A percentile compares a stretch with the other conserved stretches of the same genome.
Evolutionary conservation across 2,888 invertebrate genomes (phyloP).

Genomic region (Plebejus anna): DNA sequence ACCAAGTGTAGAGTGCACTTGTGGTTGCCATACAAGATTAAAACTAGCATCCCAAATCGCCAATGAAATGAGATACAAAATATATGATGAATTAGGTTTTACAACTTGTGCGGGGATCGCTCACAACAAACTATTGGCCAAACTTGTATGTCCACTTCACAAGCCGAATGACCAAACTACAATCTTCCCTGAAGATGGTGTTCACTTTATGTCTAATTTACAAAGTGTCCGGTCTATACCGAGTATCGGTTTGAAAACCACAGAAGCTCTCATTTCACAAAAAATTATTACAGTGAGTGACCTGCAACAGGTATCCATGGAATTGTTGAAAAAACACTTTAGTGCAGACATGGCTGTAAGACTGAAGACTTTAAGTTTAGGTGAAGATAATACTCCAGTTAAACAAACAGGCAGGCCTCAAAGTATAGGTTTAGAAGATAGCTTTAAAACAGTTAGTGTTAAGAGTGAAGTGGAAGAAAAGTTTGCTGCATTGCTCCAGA

Average conservation of each 20-base stretch:
- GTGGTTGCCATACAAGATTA: slow-evolving; percentile 86
- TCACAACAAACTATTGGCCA: slow-evolving; percentile 91
- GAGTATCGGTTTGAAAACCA: slow-evolving; percentile 87
- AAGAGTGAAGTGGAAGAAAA: slow-evolving; percentile 87
- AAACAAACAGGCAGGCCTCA: slow-evolving; percentile 88
- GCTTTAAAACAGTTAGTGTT: slow-evolving; percentile 85
- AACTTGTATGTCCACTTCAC: slow-evolving; percentile 85
- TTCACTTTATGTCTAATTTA: slow-evolving; percentile 83
- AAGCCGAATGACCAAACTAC: slow-evolving; percentile 92
- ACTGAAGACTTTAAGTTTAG: slow-evolving; percentile 85
- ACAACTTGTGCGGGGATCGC: slow-evolving; percentile 91
- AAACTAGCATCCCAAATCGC: slow-evolving; percentile 87
- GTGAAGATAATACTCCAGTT: slow-evolving; percentile 86
- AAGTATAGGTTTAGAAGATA: slow-evolving; percentile 89
- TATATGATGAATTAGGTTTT: slow-evolving; percentile 84
- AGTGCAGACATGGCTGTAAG: slow-evolving; percentile 84
- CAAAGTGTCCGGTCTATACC: slow-evolving; percentile 83
- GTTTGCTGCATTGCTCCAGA: slow-evolving; percentile 83
- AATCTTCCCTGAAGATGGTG: slow-evolving; percentile 84
- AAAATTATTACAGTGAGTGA: slow-evolving; percentile 84
- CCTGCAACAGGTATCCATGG: slow-evolving; percentile 81
- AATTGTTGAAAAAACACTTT: slow-evolving; percentile 81
- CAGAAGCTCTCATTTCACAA: slow-evolving; percentile 82
- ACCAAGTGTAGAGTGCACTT: slow-evolving; percentile 81
- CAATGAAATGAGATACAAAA: slow-evolving; percentile 85